phyloP scores from a whole-genome alignment of 2,797 vertebrate genomes.

The Falco berigora region DNA sequence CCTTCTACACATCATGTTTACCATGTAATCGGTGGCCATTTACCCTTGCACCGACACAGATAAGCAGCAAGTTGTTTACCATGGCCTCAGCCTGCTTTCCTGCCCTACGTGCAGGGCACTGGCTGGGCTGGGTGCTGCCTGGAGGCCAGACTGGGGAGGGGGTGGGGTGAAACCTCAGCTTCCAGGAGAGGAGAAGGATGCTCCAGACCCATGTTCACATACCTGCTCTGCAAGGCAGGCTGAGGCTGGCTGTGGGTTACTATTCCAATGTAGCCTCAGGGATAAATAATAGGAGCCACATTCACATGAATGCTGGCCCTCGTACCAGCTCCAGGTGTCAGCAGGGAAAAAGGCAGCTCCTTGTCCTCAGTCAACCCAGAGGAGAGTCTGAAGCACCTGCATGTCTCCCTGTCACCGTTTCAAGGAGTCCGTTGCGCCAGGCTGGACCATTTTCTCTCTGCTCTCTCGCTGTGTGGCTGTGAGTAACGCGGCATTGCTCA shows the following conservation, averaged over 20 bases:
- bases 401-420: neutral
- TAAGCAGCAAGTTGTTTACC: neutral
- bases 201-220: neutral
- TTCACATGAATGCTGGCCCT: neutral
- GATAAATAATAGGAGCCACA: neutral
- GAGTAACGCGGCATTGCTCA: neutral
- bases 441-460: neutral
- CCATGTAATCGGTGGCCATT: accelerated
- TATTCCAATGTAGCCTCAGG: neutral
- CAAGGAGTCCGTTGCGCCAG: neutral
- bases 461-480: accelerated
- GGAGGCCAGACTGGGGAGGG: neutral
- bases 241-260: slow-evolving; percentile 8
- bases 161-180: slow-evolving; percentile 4
- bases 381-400: neutral
- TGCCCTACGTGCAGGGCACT: neutral
- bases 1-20: accelerated
- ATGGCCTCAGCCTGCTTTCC: neutral
- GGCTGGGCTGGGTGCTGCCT: neutral
- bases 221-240: slow-evolving; percentile 37
- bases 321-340: neutral
- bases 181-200: neutral
- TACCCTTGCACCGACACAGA: neutral
- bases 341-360: neutral
- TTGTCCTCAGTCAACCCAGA: neutral